Percentiles rank a stretch among this genome's conserved stretches.
Evolutionary conservation across 2,113 vertebrate genomes (phyloP).

Genomic region (Poecile atricapillus): DNA sequence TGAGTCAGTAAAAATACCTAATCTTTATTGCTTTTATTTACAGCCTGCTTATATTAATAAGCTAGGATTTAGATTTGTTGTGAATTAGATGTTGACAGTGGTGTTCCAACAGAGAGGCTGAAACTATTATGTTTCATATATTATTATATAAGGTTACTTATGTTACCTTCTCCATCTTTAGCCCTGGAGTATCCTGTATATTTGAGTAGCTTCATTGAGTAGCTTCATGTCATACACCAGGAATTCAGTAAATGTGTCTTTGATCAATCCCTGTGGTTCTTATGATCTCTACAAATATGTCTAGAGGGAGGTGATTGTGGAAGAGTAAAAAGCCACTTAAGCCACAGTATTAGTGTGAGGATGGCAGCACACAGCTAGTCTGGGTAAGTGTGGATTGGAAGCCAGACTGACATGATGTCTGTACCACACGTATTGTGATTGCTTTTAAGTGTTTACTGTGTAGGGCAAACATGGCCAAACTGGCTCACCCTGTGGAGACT

Average conservation of each 20-base stretch:
- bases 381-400: not conserved
- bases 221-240: not conserved
- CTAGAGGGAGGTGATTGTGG: not conserved
- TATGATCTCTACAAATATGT: not conserved
- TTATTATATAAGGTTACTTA: not conserved
- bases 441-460: not conserved
- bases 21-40: not conserved
- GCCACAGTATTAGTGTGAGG: not conserved
- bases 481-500: not conserved
- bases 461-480: not conserved
- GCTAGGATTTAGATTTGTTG: not conserved
- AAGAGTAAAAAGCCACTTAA: not conserved
- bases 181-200: not conserved
- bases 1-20: not conserved
- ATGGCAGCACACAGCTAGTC: not conserved
- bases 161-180: not conserved
- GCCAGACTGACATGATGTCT: not conserved
- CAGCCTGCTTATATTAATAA: not conserved
- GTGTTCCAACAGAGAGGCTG: not conserved
- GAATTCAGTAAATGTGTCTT: not conserved
- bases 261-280: not conserved
- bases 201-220: not conserved
- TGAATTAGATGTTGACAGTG: not conserved
- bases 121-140: not conserved
- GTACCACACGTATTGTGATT: rapidly evolving